Conservation (phyloP, 1,140 invertebrate species). For the Onthophagus taurus region DNA sequence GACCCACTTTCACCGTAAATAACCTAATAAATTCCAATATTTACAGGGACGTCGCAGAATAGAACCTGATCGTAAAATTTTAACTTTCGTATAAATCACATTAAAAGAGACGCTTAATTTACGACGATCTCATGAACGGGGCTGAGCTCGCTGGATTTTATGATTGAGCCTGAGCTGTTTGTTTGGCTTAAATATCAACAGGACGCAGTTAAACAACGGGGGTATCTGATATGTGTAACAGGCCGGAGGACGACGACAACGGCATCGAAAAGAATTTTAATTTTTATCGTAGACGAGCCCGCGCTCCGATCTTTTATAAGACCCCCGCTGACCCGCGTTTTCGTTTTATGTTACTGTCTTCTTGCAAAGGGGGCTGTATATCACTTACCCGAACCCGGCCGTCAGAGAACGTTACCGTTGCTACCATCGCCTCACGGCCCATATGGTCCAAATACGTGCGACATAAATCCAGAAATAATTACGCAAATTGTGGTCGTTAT, state of each 20-base stretch:
- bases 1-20: no score
- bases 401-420: slow-evolving; percentile 20
- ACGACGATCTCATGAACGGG: not conserved
- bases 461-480: slow-evolving; percentile 28
- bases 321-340: slow-evolving; percentile 22
- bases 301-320: slow-evolving; percentile 19
- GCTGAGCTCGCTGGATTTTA: not conserved
- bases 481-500: no score
- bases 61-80: not conserved
- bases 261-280: slow-evolving; percentile 13
- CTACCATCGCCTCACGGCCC: slow-evolving; percentile 9
- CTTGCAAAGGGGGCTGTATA: slow-evolving; percentile 20
- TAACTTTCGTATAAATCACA: not conserved
- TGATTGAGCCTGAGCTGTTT: not conserved
- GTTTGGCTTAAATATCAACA: slow-evolving; percentile 4
- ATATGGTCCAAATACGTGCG: slow-evolving; percentile 25
- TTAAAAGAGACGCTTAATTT: not conserved
- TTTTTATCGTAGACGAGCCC: slow-evolving; percentile 15
- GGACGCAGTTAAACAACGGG: slow-evolving; percentile 11
- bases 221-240: slow-evolving; percentile 17
- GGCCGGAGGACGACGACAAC: no score
- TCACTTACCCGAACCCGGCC: slow-evolving; percentile 20
- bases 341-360: slow-evolving; percentile 24
- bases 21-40: no score
- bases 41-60: no score